These are phyloP conservation scores for Remorina albescens DNA, from an alignment of 2,797 vertebrate species.

Conservation along the genomic window DNA sequence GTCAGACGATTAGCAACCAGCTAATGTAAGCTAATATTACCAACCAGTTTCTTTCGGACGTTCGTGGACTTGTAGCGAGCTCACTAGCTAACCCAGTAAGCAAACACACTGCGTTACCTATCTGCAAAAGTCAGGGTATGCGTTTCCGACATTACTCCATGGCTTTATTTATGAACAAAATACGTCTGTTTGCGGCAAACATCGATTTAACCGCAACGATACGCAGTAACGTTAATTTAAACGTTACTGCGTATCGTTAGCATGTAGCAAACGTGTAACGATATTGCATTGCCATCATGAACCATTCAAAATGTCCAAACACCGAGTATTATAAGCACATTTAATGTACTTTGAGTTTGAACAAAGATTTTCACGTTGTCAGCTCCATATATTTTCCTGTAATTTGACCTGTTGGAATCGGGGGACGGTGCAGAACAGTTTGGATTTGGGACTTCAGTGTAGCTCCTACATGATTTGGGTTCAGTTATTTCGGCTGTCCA, in stretches of 20 bases:
- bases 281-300: conserved; percentile 16
- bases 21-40: conserved; percentile 56
- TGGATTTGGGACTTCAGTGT: neutral
- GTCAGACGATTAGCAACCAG: conserved; percentile 22
- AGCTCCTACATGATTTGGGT: neutral
- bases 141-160: accelerated
- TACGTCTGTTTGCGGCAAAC: accelerated
- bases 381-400: accelerated
- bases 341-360: neutral
- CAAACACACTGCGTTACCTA: neutral
- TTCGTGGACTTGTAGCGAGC: conserved; percentile 36
- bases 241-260: conserved; percentile 46
- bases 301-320: conserved; percentile 15
- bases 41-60: conserved; percentile 19
- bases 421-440: too few relatives aligned
- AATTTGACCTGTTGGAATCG: too few relatives aligned
- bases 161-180: accelerated
- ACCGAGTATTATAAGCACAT: neutral
- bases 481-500: neutral
- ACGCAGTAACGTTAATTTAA: neutral
- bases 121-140: neutral
- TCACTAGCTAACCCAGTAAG: conserved; percentile 15
- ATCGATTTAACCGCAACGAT: neutral
- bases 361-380: neutral
- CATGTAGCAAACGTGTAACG: conserved; percentile 60